Base-by-base conservation (phyloP, 2,113 vertebrate species). In the Condylura cristata region DNA sequence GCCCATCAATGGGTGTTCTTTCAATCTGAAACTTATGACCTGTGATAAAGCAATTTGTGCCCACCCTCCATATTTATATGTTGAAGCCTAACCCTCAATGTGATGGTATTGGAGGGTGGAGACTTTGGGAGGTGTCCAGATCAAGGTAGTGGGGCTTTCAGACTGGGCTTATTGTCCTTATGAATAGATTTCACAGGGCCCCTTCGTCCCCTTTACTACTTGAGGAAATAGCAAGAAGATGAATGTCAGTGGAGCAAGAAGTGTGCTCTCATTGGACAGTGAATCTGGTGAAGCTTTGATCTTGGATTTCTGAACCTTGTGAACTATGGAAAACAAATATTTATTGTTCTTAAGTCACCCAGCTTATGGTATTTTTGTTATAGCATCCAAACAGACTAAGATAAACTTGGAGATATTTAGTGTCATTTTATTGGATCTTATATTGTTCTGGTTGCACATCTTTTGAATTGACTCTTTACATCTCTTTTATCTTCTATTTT, bases 211-310 rank as follows among this genome's bases (percentile, higher is more conserved):
- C 22, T 87, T 8, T n/a, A 30, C 24, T 4, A 63, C 4, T 6
- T 16, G n/a, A 28, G n/a, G 58, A 37, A n/a, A 34, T 70, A 51
- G 24, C 0, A 2, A 58, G 75, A 79, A 58, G 87, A 44, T 30
- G 4, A 46, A 34, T 34, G 6, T 5, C 48, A 6, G 32, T 56
- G 28, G 17, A 12, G 20, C 18, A 24, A n/a, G 44, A 71, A 81
- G 24, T 0, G 5, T 76, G 44, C 56, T 48, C 26, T 74, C 58
- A 17, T 20, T 9, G 9, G 89, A 41, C 28, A 10, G 18, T 0
- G 44, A 39, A n/a, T 37, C 28, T 46, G 56, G 26, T 9, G 24
- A 28, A 6, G 1, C n/a, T 12, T 0, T 2, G 28, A 51, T 0
- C 89, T 83, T 63, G 79, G 68, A 63, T 44, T 58, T 58, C 14